phyloP scores from a whole-genome alignment of 35 echinoderm and acorn worm genomes.

The Lytechinus pictus region DNA sequence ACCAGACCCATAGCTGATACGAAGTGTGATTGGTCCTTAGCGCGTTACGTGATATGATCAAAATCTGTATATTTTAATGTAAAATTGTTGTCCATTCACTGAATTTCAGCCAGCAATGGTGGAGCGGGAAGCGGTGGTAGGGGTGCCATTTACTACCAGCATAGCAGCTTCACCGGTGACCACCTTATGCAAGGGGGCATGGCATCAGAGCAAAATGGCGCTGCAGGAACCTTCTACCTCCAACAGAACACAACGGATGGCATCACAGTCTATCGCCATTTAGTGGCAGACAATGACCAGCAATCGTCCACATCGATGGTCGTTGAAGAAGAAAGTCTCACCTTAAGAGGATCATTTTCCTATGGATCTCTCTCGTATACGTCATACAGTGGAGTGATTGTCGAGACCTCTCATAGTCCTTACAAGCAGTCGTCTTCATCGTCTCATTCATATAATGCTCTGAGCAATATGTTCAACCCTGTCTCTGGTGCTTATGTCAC shows the following conservation, averaged over 20 bases:
- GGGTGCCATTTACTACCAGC: conserved; percentile 71
- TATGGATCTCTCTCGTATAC: not conserved
- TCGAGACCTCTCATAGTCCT: conserved; percentile 51
- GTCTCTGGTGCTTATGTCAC: not conserved
- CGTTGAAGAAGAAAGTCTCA: conserved; percentile 33
- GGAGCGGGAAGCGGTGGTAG: conserved; percentile 85
- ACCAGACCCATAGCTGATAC: too few relatives aligned
- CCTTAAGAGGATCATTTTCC: conserved; percentile 27
- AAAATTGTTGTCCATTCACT: too few relatives aligned
- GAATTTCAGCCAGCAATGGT: not conserved
- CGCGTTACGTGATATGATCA: too few relatives aligned
- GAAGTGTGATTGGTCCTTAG: too few relatives aligned
- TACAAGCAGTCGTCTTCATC: not conserved
- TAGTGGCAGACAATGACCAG: conserved; percentile 75
- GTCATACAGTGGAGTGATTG: conserved; percentile 67
- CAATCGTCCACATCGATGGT: conserved; percentile 23
- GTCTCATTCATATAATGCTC: not conserved
- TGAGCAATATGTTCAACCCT: conserved; percentile 26
- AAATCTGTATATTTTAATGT: too few relatives aligned
- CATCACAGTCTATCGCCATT: conserved; percentile 41
- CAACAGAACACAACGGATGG: conserved; percentile 57
- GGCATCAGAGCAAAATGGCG: conserved; percentile 47
- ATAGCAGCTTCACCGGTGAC: conserved; percentile 78
- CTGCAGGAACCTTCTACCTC: conserved; percentile 79
- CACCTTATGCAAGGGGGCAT: conserved; percentile 63